Evolutionary conservation across 1,140 invertebrate genomes (phyloP).

Genomic region (Amphibalanus amphitrite): DNA sequence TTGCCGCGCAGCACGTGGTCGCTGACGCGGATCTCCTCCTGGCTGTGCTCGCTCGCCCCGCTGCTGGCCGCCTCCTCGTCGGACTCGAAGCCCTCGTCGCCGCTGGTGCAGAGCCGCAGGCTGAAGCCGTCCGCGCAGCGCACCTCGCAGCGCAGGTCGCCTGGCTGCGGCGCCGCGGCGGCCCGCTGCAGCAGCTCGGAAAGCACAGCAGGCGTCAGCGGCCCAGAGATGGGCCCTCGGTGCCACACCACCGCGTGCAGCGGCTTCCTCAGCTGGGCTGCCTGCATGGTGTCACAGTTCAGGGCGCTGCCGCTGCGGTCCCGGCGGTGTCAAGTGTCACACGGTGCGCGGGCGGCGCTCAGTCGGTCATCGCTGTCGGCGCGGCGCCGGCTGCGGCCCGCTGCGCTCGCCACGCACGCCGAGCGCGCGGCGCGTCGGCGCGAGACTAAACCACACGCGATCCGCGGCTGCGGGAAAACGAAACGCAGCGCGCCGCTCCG

Average conservation of each 20-base stretch:
- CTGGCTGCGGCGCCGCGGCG: background rate
- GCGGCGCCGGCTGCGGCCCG: too few species aligned
- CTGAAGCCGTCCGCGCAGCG: slow-evolving; percentile 12
- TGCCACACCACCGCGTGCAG: background rate
- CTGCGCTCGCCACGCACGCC: background rate
- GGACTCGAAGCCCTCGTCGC: slow-evolving; percentile 14
- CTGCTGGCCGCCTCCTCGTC: slow-evolving; percentile 13
- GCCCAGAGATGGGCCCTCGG: background rate
- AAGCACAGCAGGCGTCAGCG: background rate
- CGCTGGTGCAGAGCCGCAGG: slow-evolving; percentile 1
- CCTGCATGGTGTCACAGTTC: background rate
- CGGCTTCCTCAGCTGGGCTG: background rate
- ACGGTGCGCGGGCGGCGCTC: background rate
- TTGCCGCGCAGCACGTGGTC: slow-evolving; percentile 15
- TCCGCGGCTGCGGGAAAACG: background rate
- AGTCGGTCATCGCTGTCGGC: background rate
- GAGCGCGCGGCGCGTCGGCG: too few species aligned
- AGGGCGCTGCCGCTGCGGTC: too few species aligned
- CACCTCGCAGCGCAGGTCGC: slow-evolving; percentile 9
- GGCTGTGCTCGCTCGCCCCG: slow-evolving; percentile 7
- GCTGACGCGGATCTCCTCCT: slow-evolving; percentile 9
- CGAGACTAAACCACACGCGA: background rate
- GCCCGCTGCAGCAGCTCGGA: background rate
- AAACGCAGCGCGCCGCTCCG: background rate
- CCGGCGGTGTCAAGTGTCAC: too few species aligned